A percentile compares a stretch with the other conserved stretches of the same genome.
Evolutionary conservation across 1,140 invertebrate species (phyloP).

Genomic region (Olivierus martensii): DNA sequence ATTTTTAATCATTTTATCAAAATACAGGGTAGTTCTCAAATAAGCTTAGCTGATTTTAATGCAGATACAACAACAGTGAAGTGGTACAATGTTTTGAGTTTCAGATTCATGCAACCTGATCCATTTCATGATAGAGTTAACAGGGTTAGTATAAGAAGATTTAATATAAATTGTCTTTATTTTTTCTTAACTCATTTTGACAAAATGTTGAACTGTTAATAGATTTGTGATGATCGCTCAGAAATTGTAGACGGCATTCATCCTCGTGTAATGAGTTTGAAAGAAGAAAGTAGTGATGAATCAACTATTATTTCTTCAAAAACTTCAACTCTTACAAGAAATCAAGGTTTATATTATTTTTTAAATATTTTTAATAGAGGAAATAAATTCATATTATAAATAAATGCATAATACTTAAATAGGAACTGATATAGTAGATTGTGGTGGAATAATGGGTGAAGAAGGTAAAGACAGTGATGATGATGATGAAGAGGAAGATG

Average conservation of each 20-base stretch:
- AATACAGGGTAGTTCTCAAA: slow-evolving; percentile 78
- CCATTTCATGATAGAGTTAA: slow-evolving; percentile 5
- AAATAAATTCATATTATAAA: neutral
- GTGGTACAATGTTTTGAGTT: slow-evolving; percentile 91
- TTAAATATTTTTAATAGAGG: too few species aligned
- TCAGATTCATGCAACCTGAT: slow-evolving; percentile 59
- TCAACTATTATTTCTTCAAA: slow-evolving; percentile 92
- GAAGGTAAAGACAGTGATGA: slow-evolving; percentile 16
- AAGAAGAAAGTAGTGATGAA: slow-evolving; percentile 89
- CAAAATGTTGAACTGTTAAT: too few species aligned
- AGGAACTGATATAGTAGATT: slow-evolving; percentile 17
- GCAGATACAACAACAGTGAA: slow-evolving; percentile 60
- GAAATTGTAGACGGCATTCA: slow-evolving; percentile 8
- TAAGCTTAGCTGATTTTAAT: slow-evolving; percentile 87
- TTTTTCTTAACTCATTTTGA: too few species aligned
- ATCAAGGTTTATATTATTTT: slow-evolving; percentile 40
- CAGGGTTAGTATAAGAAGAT: slow-evolving; percentile 2
- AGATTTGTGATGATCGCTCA: slow-evolving; percentile 26
- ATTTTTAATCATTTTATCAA: neutral
- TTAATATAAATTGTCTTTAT: too few species aligned
- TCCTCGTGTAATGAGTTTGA: slow-evolving; percentile 16
- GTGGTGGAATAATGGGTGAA: slow-evolving; percentile 33
- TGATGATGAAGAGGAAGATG: slow-evolving; percentile 20
- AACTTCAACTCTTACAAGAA: slow-evolving; percentile 86
- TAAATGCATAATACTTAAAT: neutral